phyloP scores from a whole-genome alignment of 2,888 invertebrate genomes.

The Leistus spinibarbis region DNA sequence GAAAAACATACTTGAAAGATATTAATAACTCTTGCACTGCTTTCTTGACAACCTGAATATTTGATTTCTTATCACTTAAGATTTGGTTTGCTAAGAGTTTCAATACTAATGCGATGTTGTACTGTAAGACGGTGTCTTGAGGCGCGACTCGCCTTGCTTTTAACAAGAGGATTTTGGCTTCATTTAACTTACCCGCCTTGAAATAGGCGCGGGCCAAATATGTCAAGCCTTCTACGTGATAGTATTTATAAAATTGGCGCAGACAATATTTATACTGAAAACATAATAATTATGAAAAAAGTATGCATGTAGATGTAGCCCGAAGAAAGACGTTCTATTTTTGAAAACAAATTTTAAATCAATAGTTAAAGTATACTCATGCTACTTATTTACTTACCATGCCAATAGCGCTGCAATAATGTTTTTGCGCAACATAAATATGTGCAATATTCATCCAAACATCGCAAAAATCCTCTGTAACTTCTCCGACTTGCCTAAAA shows the following conservation, averaged over 20 bases:
- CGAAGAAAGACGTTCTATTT: too few relatives aligned
- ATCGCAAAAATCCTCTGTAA: conserved; percentile 98
- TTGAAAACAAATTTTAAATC: too few relatives aligned
- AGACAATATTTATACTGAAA: conserved; percentile 96
- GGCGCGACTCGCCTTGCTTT: conserved; percentile 93
- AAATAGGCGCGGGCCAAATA: conserved; percentile 94
- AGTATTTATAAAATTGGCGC: conserved; percentile 93
- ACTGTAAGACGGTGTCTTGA: conserved; percentile 89
- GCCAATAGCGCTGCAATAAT: conserved; percentile 96
- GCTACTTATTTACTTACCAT: conserved; percentile 68
- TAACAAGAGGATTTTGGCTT: conserved; percentile 84
- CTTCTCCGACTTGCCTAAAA: conserved; percentile 98
- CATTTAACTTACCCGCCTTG: conserved; percentile 85
- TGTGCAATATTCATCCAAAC: conserved; percentile 99
- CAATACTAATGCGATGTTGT: conserved; percentile 93
- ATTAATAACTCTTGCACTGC: conserved; percentile 95
- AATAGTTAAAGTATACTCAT: too few relatives aligned
- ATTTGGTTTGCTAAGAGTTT: conserved; percentile 90
- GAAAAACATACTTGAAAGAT: conserved; percentile 76
- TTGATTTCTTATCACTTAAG: conserved; percentile 92
- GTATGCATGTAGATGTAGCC: too few relatives aligned
- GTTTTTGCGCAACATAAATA: conserved; percentile 97
- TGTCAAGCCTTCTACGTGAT: conserved; percentile 93
- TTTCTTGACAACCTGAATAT: conserved; percentile 82
- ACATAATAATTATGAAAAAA: too few relatives aligned